Percentiles rank a stretch among this genome's conserved stretches.
Conservation (phyloP, 1,140 invertebrate genomes). For the Magallana ariakensis region DNA sequence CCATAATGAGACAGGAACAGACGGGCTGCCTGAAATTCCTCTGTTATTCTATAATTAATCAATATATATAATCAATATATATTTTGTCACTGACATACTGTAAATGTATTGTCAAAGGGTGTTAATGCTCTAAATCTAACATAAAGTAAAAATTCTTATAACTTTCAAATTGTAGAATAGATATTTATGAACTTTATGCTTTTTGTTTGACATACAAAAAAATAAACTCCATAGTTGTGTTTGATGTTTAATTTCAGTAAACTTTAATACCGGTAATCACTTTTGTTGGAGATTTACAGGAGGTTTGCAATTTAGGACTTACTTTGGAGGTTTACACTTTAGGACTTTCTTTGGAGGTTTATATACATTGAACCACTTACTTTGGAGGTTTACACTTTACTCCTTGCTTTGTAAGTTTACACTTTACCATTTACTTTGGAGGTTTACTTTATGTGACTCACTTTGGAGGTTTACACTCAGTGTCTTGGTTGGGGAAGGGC, state of each 20-base stretch:
- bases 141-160: background rate
- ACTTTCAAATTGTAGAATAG: background rate
- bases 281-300: background rate
- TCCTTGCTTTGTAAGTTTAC: background rate
- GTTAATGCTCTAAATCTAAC: no score
- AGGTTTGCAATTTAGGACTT: constrained; percentile 31
- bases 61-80: background rate
- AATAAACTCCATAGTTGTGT: no score
- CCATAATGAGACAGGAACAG: constrained; percentile 97
- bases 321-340: constrained; percentile 86
- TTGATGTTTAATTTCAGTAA: no score
- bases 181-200: background rate
- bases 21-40: constrained; percentile 96
- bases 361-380: background rate
- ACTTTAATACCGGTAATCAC: no score
- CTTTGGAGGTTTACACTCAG: constrained; percentile 89
- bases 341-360: background rate
- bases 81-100: no score
- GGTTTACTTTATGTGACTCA: constrained; percentile 52
- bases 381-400: background rate
- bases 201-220: no score
- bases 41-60: constrained; percentile 71
- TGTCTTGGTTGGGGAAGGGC: constrained; percentile 77
- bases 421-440: constrained; percentile 2
- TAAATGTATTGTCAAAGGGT: no score